These are phyloP conservation scores for Lateolabrax maculatus DNA, from an alignment of 2,797 vertebrate genomes.

Conservation along the genomic window DNA sequence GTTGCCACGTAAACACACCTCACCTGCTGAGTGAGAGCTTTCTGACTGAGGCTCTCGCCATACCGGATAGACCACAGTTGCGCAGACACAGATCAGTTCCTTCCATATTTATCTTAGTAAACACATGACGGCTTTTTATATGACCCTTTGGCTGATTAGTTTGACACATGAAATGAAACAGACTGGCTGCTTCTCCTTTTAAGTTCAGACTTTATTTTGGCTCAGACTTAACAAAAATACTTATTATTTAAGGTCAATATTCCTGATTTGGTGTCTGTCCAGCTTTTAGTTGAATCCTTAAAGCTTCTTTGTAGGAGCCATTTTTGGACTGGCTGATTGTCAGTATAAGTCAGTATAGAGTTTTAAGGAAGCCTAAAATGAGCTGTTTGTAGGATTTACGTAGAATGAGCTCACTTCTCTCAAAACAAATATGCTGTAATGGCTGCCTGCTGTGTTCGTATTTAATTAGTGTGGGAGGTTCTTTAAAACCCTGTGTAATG, in stretches of 20 bases:
- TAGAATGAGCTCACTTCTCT: conserved; percentile 72
- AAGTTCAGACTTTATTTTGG: conserved; percentile 41
- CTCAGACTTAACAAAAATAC: conserved; percentile 2
- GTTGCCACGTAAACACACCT: conserved; percentile 79
- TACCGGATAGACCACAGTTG: conserved; percentile 63
- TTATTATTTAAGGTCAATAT: conserved; percentile 27
- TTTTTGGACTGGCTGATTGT: conserved; percentile 38
- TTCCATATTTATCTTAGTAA: conserved; percentile 64
- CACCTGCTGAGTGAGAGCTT: conserved; percentile 73
- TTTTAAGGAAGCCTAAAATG: conserved; percentile 43
- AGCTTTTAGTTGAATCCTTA: not conserved
- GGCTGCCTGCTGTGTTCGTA: conserved; percentile 60
- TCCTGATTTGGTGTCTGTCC: conserved; percentile 27
- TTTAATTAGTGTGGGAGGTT: conserved; percentile 71
- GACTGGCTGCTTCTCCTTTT: conserved; percentile 34
- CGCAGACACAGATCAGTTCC: conserved; percentile 49
- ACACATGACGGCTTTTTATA: conserved; percentile 49
- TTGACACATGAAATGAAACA: conserved; percentile 57
- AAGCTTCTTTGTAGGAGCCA: not conserved
- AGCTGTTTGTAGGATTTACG: conserved; percentile 31
- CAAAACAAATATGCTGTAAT: conserved; percentile 69
- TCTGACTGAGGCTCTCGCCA: conserved; percentile 46
- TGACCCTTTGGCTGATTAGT: conserved; percentile 46
- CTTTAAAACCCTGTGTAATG: conserved; percentile 70
- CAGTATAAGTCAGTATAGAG: conserved; percentile 26